These are phyloP conservation scores for Drosophila yakuba DNA, from an alignment of 1,140 invertebrate genomes.

Conservation along the genomic window DNA sequence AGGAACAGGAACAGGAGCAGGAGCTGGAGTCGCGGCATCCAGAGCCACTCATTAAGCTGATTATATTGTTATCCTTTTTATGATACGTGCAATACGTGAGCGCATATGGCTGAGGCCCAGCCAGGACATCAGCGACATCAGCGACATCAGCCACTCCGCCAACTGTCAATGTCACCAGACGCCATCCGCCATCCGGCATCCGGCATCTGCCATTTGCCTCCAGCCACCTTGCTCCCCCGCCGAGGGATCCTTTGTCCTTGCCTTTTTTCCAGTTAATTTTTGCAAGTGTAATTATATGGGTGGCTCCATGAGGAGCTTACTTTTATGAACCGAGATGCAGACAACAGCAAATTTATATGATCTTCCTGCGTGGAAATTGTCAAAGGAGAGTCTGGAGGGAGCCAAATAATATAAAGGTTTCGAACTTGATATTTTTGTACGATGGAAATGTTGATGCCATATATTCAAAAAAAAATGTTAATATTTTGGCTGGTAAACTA, in stretches of 20 bases:
- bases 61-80: slow-evolving; percentile 85
- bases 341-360: slow-evolving; percentile 40
- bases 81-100: slow-evolving; percentile 84
- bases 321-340: slow-evolving; percentile 65
- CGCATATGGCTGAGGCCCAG: slow-evolving; percentile 67
- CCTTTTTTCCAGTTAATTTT: slow-evolving; percentile 63
- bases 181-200: slow-evolving; percentile 3
- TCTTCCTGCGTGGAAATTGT: slow-evolving; percentile 24
- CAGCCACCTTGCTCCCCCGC: background rate
- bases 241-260: slow-evolving; percentile 24
- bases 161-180: slow-evolving; percentile 50
- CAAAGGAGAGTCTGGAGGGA: background rate
- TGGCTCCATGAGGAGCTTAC: slow-evolving; percentile 52
- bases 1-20: slow-evolving; percentile 8
- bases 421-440: background rate
- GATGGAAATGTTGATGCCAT: too few species aligned
- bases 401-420: background rate
- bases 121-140: slow-evolving; percentile 40
- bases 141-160: slow-evolving; percentile 32
- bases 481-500: too few species aligned
- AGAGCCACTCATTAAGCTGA: slow-evolving; percentile 83
- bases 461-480: too few species aligned
- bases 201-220: background rate
- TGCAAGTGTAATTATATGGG: slow-evolving; percentile 77
- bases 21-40: slow-evolving; percentile 29